Percentiles rank a stretch among this genome's conserved stretches.
Evolutionary conservation across 2,888 invertebrate species (phyloP).

Genomic region (Lasioglossum morio): DNA sequence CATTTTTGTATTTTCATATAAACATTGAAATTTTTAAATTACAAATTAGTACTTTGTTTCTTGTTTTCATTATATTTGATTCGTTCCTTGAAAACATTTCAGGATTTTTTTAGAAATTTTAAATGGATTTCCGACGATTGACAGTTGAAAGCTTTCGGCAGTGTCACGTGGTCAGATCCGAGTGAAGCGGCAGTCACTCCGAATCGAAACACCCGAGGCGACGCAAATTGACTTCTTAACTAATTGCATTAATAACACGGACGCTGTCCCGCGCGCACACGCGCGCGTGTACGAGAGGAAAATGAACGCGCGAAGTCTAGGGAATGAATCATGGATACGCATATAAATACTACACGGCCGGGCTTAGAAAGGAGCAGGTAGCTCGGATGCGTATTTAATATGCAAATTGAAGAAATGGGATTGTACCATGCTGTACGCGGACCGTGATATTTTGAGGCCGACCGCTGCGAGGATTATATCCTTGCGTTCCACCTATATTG

Average conservation of each 20-base stretch:
- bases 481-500: slow-evolving; percentile 67
- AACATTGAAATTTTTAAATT: neutral
- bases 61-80: neutral
- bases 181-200: neutral
- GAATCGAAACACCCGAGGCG: slow-evolving; percentile 32
- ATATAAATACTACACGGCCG: slow-evolving; percentile 61
- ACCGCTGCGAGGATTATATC: slow-evolving; percentile 74
- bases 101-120: neutral
- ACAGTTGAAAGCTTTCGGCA: neutral
- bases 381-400: slow-evolving; percentile 78
- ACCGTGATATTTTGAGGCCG: slow-evolving; percentile 78
- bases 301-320: slow-evolving; percentile 55
- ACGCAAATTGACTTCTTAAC: slow-evolving; percentile 57
- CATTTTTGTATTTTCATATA: neutral
- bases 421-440: slow-evolving; percentile 75
- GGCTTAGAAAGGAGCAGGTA: slow-evolving; percentile 55
- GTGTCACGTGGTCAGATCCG: neutral
- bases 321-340: slow-evolving; percentile 66
- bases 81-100: neutral
- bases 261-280: neutral
- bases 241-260: slow-evolving; percentile 55
- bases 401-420: slow-evolving; percentile 83
- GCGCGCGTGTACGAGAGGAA: slow-evolving; percentile 36
- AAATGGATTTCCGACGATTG: neutral
- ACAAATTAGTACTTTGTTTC: neutral